phyloP scores from a whole-genome alignment of 2,113 vertebrate species.

The Empidonax traillii region DNA sequence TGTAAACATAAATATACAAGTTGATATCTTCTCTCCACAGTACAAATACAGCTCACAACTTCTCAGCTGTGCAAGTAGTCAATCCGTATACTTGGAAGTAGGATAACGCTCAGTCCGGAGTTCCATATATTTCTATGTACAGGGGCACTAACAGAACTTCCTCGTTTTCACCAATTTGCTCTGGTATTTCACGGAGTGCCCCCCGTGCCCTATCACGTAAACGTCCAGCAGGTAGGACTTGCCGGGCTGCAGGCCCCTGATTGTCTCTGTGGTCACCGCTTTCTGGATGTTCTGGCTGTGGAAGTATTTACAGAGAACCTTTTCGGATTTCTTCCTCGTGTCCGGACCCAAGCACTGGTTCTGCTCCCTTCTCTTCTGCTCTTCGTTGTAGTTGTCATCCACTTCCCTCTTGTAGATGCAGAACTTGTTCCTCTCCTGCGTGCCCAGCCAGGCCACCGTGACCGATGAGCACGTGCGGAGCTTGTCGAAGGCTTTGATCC shows the following conservation, averaged over 20 bases:
- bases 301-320: conserved; percentile 98
- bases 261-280: conserved; percentile 95
- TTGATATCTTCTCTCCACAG: conserved; percentile 83
- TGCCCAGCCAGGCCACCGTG: conserved; percentile 96
- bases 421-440: conserved; percentile 95
- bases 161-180: conserved; percentile 98
- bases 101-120: conserved; percentile 75
- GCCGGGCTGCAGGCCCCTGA: conserved; percentile 88
- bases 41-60: conserved; percentile 81
- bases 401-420: conserved; percentile 95
- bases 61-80: conserved; percentile 84
- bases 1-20: conserved; percentile 87
- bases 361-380: conserved; percentile 88
- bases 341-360: conserved; percentile 95
- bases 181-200: conserved; percentile 96
- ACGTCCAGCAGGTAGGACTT: conserved; percentile 96
- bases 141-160: conserved; percentile 88
- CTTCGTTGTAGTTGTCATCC: conserved; percentile 82
- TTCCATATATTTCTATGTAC: conserved; percentile 75
- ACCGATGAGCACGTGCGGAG: conserved; percentile 92
- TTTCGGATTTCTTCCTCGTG: conserved; percentile 89
- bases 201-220: conserved; percentile 91
- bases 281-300: conserved; percentile 94
- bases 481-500: conserved; percentile 96
- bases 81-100: conserved; percentile 80